Evolutionary conservation across 1,140 invertebrate species (phyloP).

Genomic region (Archivesica marissinica): DNA sequence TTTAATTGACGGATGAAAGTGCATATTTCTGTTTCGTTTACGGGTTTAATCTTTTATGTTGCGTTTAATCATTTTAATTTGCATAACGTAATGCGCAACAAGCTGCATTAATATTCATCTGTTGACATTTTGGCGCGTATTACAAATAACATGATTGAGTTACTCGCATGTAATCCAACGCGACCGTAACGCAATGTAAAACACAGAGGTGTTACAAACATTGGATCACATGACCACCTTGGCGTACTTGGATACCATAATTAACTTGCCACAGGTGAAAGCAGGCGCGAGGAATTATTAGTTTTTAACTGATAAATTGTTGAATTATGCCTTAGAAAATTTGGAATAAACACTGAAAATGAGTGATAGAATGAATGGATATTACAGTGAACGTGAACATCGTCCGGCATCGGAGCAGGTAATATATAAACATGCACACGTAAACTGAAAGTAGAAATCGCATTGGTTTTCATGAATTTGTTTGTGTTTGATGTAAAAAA

Average conservation of each 20-base stretch:
- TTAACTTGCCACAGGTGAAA: slow-evolving; percentile 60
- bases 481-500: too few species aligned
- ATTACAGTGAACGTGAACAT: slow-evolving; percentile 37
- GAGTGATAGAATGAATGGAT: slow-evolving; percentile 61
- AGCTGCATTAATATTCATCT: slow-evolving; percentile 31
- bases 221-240: slow-evolving; percentile 60
- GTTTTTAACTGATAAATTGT: not conserved
- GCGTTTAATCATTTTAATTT: too few species aligned
- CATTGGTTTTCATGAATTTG: slow-evolving; percentile 4
- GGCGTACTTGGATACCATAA: slow-evolving; percentile 59
- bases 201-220: slow-evolving; percentile 45
- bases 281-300: slow-evolving; percentile 27
- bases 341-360: slow-evolving; percentile 46
- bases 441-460: slow-evolving; percentile 56
- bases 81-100: too few species aligned
- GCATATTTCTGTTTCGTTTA: too few species aligned
- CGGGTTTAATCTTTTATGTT: too few species aligned
- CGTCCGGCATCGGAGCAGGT: slow-evolving; percentile 57
- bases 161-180: slow-evolving; percentile 13
- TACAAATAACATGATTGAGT: not conserved
- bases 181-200: slow-evolving; percentile 20
- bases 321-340: slow-evolving; percentile 10
- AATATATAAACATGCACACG: not conserved
- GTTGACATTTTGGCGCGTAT: slow-evolving; percentile 38
- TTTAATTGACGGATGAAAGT: too few species aligned